phyloP scores from a whole-genome alignment of 2,888 invertebrate genomes.

The Muscina levida region DNA sequence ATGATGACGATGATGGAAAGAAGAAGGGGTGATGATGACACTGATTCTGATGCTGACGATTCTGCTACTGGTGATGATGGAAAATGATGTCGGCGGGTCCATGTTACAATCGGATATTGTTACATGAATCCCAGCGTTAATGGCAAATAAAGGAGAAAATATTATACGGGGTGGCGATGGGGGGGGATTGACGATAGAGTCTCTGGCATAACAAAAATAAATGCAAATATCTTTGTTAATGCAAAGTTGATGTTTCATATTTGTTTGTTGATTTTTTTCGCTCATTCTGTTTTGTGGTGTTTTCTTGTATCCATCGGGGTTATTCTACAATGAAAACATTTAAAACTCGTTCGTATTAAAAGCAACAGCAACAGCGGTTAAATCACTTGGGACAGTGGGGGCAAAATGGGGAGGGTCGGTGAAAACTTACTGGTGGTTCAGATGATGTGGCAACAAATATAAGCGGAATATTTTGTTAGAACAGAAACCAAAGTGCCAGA shows the following conservation, averaged over 20 bases:
- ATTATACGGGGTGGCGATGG: neutral
- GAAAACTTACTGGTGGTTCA: no score
- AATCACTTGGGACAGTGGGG: neutral
- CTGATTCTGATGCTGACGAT: neutral
- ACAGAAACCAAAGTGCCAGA: neutral
- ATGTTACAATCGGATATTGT: neutral
- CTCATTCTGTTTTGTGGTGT: neutral
- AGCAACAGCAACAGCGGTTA: neutral
- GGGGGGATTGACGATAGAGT: neutral
- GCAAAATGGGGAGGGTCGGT: no score
- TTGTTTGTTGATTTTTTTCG: conserved; percentile 18
- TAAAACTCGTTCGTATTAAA: conserved; percentile 4
- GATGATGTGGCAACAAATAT: no score
- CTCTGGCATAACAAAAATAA: conserved; percentile 7
- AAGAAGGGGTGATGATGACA: no score
- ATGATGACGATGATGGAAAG: no score
- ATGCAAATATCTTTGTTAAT: conserved; percentile 39
- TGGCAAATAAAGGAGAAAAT: conserved; percentile 25
- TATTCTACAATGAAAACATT: conserved; percentile 21
- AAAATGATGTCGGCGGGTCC: neutral
- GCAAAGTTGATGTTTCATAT: conserved; percentile 43
- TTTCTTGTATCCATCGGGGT: neutral
- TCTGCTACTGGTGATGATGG: neutral
- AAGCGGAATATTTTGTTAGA: no score
- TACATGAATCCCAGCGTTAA: conserved; percentile 34